Base-by-base conservation (phyloP, 2,113 vertebrate species). In the Mola mola region DNA sequence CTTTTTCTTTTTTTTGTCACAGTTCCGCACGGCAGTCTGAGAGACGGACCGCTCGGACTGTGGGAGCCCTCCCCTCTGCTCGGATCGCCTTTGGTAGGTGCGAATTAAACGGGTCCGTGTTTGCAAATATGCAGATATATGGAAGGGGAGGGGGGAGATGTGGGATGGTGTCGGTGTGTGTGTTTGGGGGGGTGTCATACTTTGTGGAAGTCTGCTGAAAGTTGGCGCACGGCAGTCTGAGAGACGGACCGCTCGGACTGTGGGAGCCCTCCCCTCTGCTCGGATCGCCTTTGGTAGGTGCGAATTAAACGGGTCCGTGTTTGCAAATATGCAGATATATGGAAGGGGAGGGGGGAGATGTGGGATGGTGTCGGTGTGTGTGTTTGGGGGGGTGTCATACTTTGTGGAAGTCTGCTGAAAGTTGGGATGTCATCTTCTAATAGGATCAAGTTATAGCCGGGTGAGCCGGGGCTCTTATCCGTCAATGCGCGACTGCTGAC, bases 131-230 rank as follows among this genome's bases (percentile, higher is more conserved):
- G 89, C 86, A 92, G 89, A 91, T 91, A 89, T 60, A 86, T 87
- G 61, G 83, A 75, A 76, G 70, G 60, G 81, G 62, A 24, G 75
- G 83, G 76, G 68, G 79, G 70, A 50, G 75, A 71, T 67, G 72
- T 49, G 69, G 79, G 79, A 46, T 73, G 70, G 6, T 41, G 38
- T 7, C 16, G 37, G 74, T 82, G 79, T 69, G 79, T 66, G 51
- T 13, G n/a, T 62, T 60, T 40, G 40, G 67, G 75, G 76, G 81
- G 85, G 44, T 69, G 72, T 89, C 76, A 85, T 85, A 93, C 83
- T 93, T 92, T 93, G 87, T 88, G 82, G 86, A 93, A 93, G 92
- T 93, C 87, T 88, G 84, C 86, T 83, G 79, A 93, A 93, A 93
- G 79, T 86, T 91, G 83, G 8, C 87, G 89, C 74, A 77, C 88